These are phyloP conservation scores for Scelioninae gen. 1 DNA, from an alignment of 2,888 invertebrate genomes.

Conservation along the genomic window DNA sequence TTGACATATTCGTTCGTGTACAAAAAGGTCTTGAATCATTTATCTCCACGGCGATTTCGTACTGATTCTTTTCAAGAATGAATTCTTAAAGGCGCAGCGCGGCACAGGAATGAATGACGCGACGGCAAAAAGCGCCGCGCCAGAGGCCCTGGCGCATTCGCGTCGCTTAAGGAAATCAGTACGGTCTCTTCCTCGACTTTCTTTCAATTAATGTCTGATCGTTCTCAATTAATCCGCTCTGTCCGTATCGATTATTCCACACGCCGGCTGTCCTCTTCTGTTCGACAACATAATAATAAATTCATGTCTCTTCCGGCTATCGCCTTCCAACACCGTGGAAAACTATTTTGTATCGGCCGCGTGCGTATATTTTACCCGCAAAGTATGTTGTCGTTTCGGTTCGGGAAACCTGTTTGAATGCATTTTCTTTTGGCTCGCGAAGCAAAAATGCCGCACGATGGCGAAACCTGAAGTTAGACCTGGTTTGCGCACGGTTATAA, in stretches of 20 bases:
- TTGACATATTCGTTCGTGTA: constrained; percentile 55
- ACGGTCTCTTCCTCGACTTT: constrained; percentile 68
- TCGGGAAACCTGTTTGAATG: constrained; percentile 38
- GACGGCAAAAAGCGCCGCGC: constrained; percentile 49
- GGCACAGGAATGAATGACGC: constrained; percentile 48
- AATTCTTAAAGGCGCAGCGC: constrained; percentile 38
- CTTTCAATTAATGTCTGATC: constrained; percentile 80
- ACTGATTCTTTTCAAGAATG: constrained; percentile 55
- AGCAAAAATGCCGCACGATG: constrained; percentile 3
- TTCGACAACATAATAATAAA: constrained; percentile 61
- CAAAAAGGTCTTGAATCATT: constrained; percentile 62
- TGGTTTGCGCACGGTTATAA: neutral
- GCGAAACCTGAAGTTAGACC: constrained; percentile 19
- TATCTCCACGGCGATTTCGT: constrained; percentile 59
- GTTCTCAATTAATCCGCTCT: constrained; percentile 80
- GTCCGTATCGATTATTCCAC: constrained; percentile 80
- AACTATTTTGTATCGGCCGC: constrained; percentile 54
- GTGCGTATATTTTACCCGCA: constrained; percentile 32
- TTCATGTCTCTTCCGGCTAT: constrained; percentile 65
- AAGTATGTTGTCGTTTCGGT: constrained; percentile 17
- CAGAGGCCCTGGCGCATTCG: constrained; percentile 22
- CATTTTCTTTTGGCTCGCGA: constrained; percentile 13
- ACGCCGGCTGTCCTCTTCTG: constrained; percentile 73
- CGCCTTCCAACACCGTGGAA: constrained; percentile 45
- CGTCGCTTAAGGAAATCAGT: constrained; percentile 59